These are phyloP conservation scores for Galemys pyrenaicus DNA, from an alignment of 2,113 vertebrate species.

Conservation along the genomic window DNA sequence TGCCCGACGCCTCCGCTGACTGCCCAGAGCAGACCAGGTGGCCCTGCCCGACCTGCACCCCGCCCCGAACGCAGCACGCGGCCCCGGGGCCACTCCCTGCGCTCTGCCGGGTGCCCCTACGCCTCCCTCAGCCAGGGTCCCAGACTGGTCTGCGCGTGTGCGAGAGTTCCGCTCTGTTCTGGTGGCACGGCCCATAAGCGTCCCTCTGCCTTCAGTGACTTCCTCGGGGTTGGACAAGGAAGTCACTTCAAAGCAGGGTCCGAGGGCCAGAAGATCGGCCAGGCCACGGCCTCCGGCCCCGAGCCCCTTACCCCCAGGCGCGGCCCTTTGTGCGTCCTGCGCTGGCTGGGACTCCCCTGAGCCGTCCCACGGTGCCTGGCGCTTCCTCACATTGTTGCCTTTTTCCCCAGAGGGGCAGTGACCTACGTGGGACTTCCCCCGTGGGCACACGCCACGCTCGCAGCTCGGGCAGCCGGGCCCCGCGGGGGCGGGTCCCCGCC, in stretches of 20 bases:
- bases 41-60: neutral
- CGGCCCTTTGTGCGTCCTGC: neutral
- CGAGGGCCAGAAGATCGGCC: neutral
- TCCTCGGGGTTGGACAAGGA: neutral
- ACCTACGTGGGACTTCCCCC: slow-evolving; percentile 60
- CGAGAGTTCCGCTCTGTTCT: neutral
- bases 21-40: neutral
- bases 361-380: slow-evolving; percentile 54
- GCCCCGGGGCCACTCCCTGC: too few species aligned
- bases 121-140: neutral
- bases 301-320: neutral
- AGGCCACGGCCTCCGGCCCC: neutral
- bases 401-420: slow-evolving; percentile 58
- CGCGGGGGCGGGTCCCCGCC: neutral
- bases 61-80: neutral
- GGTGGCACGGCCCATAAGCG: rapidly evolving
- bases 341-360: slow-evolving; percentile 7
- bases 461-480: neutral
- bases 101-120: too few species aligned
- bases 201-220: neutral
- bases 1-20: neutral
- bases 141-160: neutral
- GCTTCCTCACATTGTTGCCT: slow-evolving; percentile 71
- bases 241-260: neutral
- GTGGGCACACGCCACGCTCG: slow-evolving; percentile 29